Base-by-base conservation (phyloP, 2,113 vertebrate genomes). In the Lophius piscatorius region DNA sequence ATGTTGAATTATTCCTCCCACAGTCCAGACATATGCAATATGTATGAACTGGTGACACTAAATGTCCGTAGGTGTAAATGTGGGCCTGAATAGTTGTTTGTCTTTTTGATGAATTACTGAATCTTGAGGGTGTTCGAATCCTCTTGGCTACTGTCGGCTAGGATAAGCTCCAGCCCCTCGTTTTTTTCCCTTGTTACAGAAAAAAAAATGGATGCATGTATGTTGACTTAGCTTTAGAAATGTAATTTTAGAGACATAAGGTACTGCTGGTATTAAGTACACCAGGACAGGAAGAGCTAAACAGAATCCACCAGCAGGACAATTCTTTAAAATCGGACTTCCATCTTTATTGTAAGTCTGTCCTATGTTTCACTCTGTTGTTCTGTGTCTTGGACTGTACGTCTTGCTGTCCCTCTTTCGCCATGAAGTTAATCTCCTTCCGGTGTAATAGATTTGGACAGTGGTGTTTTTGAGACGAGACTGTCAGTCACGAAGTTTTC, bases 361-460 rank as follows among this genome's bases (percentile, higher is more conserved):
- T 54, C 64, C 31, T 44, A 47, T 13, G 12, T n/a, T 31, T n/a
- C n/a, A 28, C 9, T n/a, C 18, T 55, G 1, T 85, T 22, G 61
- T n/a, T n/a, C n/a, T n/a, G n/a, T n/a, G 9, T 56, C 39, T 72
- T 61, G 23, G 16, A 39, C 33, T 20, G 23, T 46, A 28, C 52
- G 10, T 24, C 9, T 26, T 48, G 24, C n/a, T n/a, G n/a, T n/a
- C n/a, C n/a, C n/a, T n/a, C n/a, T 71, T 28, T 31, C 52, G 46
- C 54, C 56, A 42, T 26, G 46, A 77, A 14, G 41, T 73, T 74
- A 74, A 57, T 76, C 59, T 57, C 60, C 40, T 38, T 34, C 80
- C 52, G 35, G 56, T 54, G 21, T 68, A 62, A 77, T 31, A 48
- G 41, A 54, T 56, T 41, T 63, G 54, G 61, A 62, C 67, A 58